Evolutionary conservation across 2,888 invertebrate genomes (phyloP).

Genomic region (Balanococcus diminutus): DNA sequence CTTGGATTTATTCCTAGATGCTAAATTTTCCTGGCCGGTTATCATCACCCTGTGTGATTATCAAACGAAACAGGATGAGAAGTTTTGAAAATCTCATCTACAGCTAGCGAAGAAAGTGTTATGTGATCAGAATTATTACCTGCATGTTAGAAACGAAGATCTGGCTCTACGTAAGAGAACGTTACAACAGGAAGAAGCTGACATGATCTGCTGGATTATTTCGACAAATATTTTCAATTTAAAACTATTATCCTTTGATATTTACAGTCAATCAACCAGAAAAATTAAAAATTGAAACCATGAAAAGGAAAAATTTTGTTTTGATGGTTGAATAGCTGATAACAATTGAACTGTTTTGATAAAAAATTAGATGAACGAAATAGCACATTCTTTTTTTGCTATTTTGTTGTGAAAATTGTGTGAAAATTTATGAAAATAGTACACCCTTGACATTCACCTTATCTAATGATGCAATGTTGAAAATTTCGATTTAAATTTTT

Average conservation of each 20-base stretch:
- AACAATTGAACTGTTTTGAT: no score
- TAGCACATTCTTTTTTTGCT: background rate
- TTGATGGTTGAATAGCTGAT: no score
- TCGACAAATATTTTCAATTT: background rate
- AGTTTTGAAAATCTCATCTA: background rate
- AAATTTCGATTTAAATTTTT: background rate
- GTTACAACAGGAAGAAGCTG: background rate
- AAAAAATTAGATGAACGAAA: background rate
- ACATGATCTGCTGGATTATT: no score
- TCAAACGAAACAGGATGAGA: background rate
- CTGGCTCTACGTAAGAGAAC: background rate
- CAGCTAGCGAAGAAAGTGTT: background rate
- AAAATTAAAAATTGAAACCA: background rate
- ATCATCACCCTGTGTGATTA: background rate
- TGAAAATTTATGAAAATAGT: no score
- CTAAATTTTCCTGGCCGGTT: background rate
- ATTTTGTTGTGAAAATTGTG: background rate
- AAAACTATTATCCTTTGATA: no score
- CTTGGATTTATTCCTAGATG: background rate
- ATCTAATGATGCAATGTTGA: background rate
- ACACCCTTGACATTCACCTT: background rate
- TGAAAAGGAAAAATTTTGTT: background rate
- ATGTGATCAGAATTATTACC: background rate
- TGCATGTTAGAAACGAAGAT: background rate
- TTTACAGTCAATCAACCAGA: no score